Evolutionary conservation across 1,140 invertebrate genomes (phyloP).

Genomic region (Drosophila lacteicornis): DNA sequence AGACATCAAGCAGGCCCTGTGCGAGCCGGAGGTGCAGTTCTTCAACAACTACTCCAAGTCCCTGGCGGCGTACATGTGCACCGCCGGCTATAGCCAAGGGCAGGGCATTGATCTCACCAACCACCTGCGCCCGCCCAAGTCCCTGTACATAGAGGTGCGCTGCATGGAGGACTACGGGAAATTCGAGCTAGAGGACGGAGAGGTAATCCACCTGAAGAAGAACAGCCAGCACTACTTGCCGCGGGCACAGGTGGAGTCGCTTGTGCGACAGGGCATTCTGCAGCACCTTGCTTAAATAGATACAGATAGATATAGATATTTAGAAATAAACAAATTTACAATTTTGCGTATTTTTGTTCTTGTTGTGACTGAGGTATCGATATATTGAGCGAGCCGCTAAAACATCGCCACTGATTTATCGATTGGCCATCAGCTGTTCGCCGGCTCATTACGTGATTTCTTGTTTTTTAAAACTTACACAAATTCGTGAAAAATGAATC

Average conservation of each 20-base stretch:
- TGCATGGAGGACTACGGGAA: conserved; percentile 96
- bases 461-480: conserved; percentile 18
- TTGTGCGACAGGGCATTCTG: conserved; percentile 96
- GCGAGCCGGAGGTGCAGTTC: conserved; percentile 93
- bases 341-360: not conserved
- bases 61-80: conserved; percentile 95
- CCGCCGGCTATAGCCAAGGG: conserved; percentile 92
- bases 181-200: conserved; percentile 96
- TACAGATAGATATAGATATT: not conserved
- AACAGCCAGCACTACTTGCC: conserved; percentile 97
- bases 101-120: conserved; percentile 94
- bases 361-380: not conserved
- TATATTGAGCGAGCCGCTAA: not conserved
- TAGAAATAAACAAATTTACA: not conserved
- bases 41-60: conserved; percentile 95
- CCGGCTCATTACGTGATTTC: conserved; percentile 63
- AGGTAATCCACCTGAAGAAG: conserved; percentile 94
- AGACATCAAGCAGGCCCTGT: conserved; percentile 93
- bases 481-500: conserved; percentile 88
- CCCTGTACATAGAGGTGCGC: conserved; percentile 95
- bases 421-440: conserved; percentile 42
- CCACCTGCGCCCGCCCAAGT: conserved; percentile 96
- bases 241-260: conserved; percentile 94
- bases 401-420: conserved; percentile 6
- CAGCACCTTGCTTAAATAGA: conserved; percentile 87